phyloP scores from a whole-genome alignment of 2,888 invertebrate species.

The Notodonta ziczac region DNA sequence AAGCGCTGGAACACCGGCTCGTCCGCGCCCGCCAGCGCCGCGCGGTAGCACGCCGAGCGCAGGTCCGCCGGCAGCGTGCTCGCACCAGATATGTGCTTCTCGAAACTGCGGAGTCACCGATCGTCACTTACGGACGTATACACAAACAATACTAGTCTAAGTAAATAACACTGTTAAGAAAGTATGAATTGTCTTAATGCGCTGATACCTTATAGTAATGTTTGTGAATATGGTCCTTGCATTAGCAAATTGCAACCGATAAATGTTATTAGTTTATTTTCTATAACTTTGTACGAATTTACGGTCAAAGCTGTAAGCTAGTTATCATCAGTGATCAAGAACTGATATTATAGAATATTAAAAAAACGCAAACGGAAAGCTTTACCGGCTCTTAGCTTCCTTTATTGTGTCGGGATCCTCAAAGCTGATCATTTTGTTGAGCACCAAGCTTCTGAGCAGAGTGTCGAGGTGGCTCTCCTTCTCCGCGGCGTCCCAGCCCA shows the following conservation, averaged over 20 bases:
- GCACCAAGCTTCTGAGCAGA: constrained; percentile 92
- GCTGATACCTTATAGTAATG: too few relatives aligned
- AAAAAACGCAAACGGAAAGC: too few relatives aligned
- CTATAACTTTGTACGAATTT: too few relatives aligned
- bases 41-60: constrained; percentile 93
- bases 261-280: too few relatives aligned
- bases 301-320: too few relatives aligned
- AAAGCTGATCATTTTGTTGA: constrained; percentile 92
- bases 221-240: too few relatives aligned
- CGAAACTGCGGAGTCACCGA: constrained; percentile 73
- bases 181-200: too few relatives aligned
- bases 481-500: constrained; percentile 94
- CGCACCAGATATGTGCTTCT: constrained; percentile 86
- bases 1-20: constrained; percentile 90
- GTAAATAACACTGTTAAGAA: too few relatives aligned
- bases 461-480: constrained; percentile 95
- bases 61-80: constrained; percentile 92
- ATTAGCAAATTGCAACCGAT: too few relatives aligned
- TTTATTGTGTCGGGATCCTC: constrained; percentile 91
- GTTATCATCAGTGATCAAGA: too few relatives aligned
- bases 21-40: constrained; percentile 89
- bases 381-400: constrained; percentile 89
- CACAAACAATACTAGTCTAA: too few relatives aligned
- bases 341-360: too few relatives aligned
- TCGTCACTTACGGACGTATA: not conserved